Percentiles rank a stretch among this genome's conserved stretches.
phyloP scores from a whole-genome alignment of 2,797 vertebrate genomes.

The Gymnoscopelus microlampas region DNA sequence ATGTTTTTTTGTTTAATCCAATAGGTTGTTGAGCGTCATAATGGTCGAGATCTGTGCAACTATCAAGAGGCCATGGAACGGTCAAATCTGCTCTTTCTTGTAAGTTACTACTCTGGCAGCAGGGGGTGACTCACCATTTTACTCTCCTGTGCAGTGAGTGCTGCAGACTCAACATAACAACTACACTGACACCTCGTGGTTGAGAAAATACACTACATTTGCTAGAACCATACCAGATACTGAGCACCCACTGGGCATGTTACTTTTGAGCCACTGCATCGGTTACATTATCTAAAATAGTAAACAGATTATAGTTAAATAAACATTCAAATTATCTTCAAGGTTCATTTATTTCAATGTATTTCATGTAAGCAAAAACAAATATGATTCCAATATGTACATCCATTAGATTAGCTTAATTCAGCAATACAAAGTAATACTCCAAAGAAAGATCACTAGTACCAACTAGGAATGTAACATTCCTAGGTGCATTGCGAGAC shows the following conservation, averaged over 20 bases:
- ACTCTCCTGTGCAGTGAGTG: not conserved
- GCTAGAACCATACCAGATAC: not conserved
- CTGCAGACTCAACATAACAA: conserved; percentile 17
- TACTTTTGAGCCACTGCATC: too few relatives aligned
- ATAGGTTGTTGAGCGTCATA: too few relatives aligned
- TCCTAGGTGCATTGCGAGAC: too few relatives aligned
- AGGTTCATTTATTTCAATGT: conserved; percentile 41
- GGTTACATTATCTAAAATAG: too few relatives aligned
- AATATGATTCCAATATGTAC: conserved; percentile 21
- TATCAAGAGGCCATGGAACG: conserved; percentile 8
- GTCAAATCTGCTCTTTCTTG: conserved; percentile 25
- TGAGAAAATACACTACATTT: not conserved
- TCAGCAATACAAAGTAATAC: not conserved
- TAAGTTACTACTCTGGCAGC: conserved; percentile 31
- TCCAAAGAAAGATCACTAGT: not conserved
- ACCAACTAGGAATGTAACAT: not conserved
- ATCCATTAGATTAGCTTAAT: not conserved
- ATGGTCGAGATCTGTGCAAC: not conserved
- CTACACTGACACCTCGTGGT: conserved; percentile 60
- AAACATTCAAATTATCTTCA: not conserved
- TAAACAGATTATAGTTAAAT: not conserved
- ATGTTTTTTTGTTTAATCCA: too few relatives aligned
- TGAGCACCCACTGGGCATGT: too few relatives aligned
- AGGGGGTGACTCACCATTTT: conserved; percentile 17
- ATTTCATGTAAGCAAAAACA: conserved; percentile 15